A percentile compares a stretch with the other conserved stretches of the same genome.
These are phyloP conservation scores for Podarcis muralis DNA, from an alignment of 2,113 vertebrate genomes.

Conservation along the genomic window DNA sequence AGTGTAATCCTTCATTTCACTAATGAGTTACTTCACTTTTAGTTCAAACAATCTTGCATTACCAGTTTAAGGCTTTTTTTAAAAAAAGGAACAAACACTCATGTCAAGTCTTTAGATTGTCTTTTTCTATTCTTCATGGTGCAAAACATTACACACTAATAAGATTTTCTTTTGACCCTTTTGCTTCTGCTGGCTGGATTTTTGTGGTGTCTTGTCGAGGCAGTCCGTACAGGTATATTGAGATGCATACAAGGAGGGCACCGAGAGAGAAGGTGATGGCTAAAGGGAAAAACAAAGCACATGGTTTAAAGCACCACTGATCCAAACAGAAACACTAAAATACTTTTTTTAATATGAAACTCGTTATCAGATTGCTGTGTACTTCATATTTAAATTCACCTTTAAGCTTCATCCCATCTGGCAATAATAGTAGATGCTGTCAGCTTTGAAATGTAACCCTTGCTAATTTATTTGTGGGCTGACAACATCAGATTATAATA, in stretches of 20 bases:
- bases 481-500: neutral
- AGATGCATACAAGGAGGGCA: conserved; percentile 89
- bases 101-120: conserved; percentile 35
- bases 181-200: conserved; percentile 66
- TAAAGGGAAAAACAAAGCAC: conserved; percentile 65
- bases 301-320: conserved; percentile 2
- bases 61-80: conserved; percentile 70
- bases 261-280: conserved; percentile 86
- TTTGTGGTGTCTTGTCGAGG: conserved; percentile 90
- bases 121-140: conserved; percentile 21
- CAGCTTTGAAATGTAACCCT: too few species aligned
- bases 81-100: neutral
- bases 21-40: conserved; percentile 56
- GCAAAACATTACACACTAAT: conserved; percentile 75
- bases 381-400: neutral
- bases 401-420: neutral
- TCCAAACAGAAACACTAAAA: neutral
- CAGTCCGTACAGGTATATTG: conserved; percentile 95
- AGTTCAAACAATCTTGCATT: conserved; percentile 37
- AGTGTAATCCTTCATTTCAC: conserved; percentile 32
- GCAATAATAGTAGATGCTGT: neutral
- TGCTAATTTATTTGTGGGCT: neutral
- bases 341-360: neutral
- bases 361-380: neutral
- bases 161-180: conserved; percentile 78